Evolutionary conservation across 1,140 invertebrate genomes (phyloP), one percentile per base, ranked within the genome.

Genomic region (Lutraria rhynchaena): DNA sequence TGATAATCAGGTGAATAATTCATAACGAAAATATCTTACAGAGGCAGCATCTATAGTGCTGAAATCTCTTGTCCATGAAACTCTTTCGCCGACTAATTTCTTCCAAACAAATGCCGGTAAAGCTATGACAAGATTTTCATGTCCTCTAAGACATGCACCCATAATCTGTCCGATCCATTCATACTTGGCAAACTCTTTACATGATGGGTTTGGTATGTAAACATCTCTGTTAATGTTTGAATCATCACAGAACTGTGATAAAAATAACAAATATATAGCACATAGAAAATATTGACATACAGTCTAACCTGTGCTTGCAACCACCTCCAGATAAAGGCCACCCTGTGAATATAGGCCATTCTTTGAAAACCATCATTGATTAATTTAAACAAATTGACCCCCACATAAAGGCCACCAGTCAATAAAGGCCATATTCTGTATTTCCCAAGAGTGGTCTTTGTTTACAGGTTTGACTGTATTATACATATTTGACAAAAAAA

Each of bases 91-190:
- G 29, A 85, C 85, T 29, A 93, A 58, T 82, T 89, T 89, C 82
- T 93, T 93, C 92, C 92, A 93, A 11, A 92, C 85, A 83, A 91
- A 93, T 5, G 88, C 76, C 19, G 92, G 85, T 31, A 93, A 86
- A 17, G 90, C 87, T 19, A 93, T 60, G 17, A 88, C 87, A 73
- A 90, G 70, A 53, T 88, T 91, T 86, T 93, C 92, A 82, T 87
- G 90, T 9, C 91, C 88, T 31, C 92, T 75, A 31, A 93, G 83
- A 85, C 92, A 93, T 15, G 91, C 91, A 22, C 91, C 91, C 91
- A 93, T 92, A 15, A 93, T 80, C 81, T 92, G 89, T 33, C 92
- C 92, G 46, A 93, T 91, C 90, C 92, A 93, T 65, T 90, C 88
- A 83, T 88, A 92, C 69, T 91, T 89, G 0, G 84, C 60, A 70